Percentiles rank a stretch among this genome's conserved stretches.
These are phyloP conservation scores for Trissonchulus latispiculum DNA, from an alignment of 2,888 invertebrate species.

Conservation along the genomic window DNA sequence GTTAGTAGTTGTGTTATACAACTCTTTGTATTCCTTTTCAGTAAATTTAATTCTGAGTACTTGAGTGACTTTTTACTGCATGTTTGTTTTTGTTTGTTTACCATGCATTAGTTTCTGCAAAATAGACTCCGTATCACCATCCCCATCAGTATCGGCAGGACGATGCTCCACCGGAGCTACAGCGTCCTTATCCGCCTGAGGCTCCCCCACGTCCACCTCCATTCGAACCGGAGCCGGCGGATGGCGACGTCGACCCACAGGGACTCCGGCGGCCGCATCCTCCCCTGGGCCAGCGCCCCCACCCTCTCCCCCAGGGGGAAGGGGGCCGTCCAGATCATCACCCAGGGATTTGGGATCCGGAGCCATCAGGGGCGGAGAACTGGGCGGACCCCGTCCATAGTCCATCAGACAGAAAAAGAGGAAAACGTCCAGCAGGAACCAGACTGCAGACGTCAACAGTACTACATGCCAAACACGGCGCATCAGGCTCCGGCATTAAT, in stretches of 20 bases:
- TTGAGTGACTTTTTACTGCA: too few relatives aligned
- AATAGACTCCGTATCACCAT: not conserved
- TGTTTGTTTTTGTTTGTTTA: too few relatives aligned
- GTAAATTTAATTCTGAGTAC: too few relatives aligned
- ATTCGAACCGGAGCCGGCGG: not conserved
- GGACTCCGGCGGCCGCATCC: not conserved
- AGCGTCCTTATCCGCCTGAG: too few relatives aligned
- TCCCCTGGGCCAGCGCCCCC: conserved; percentile 17
- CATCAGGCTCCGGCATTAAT: conserved; percentile 11
- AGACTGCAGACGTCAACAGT: conserved; percentile 39
- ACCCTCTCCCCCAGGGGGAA: too few relatives aligned
- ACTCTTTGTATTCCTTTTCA: too few relatives aligned
- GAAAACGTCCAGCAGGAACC: conserved; percentile 38
- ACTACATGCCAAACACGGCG: conserved; percentile 39
- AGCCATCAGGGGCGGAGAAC: not conserved
- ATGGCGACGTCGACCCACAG: conserved; percentile 21
- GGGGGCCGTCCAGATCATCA: not conserved
- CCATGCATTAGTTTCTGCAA: not conserved
- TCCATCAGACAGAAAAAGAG: conserved; percentile 40
- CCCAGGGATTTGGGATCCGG: not conserved
- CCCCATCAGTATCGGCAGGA: not conserved
- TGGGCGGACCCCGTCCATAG: not conserved
- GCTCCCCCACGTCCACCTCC: not conserved
- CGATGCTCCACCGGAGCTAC: not conserved
- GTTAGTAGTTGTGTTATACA: too few relatives aligned